Evolutionary conservation across 2,113 vertebrate species (phyloP), one percentile per base, ranked within the genome.

Genomic region (Camelus bactrianus): DNA sequence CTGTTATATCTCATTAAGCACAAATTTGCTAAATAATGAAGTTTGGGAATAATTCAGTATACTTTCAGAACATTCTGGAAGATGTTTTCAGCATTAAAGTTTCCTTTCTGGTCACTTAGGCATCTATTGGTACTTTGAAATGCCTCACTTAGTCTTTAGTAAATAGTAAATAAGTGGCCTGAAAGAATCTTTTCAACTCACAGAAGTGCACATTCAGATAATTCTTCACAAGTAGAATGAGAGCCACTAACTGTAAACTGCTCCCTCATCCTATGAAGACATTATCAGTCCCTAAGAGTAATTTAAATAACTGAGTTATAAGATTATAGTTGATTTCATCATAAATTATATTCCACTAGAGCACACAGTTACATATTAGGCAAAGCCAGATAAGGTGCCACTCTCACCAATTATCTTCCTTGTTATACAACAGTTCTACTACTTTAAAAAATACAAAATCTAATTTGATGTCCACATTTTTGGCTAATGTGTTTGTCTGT

Each of bases 91-190:
- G 24, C 50, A 64, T 56, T 95, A 75, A 20, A 79, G 20, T 82
- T 96, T 96, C 58, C n/a, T 97, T 96, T 96, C 77, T 87, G 60
- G 28, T 95, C 30, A 82, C 35, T 82, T 38, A 75, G 42, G 16
- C 14, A 94, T 35, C 6, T 50, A 48, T 32, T 91, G 75, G 16
- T 77, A 77, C 65, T 87, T 17, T 95, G 75, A 93, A 88, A 96
- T 73, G 28, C 8, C 22, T 89, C n/a, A 76, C 16, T 76, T 56
- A 32, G 15, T 87, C 46, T 79, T 96, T 35, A 91, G 30, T 72
- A 82, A 95, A 50, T 14, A 89, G 48, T 75, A 91, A 95, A 83
- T 32, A 26, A 60, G 35, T 89, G 72, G 28, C 62, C 56, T 73
- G 15, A 87, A 94, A 97, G 58, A 92, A 64, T 79, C 26, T 11